A percentile compares a stretch with the other conserved stretches of the same genome.
Conservation (phyloP, 2,113 vertebrate species). For the Notarius quadriscutis region DNA sequence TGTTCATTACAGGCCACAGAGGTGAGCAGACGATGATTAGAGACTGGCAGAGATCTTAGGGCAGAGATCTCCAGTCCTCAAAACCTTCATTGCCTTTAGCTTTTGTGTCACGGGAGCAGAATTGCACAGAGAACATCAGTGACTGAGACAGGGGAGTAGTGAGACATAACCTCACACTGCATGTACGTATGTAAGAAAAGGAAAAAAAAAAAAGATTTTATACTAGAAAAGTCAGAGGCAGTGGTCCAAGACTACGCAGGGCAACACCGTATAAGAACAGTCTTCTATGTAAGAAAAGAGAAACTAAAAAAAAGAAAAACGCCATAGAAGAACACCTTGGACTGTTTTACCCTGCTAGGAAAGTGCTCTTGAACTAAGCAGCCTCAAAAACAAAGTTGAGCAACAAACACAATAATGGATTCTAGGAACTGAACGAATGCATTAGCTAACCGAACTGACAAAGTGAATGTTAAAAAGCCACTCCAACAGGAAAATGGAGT, state of each 20-base stretch:
- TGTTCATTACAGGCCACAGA: background rate
- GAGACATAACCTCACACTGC: background rate
- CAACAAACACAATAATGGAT: conserved; percentile 43
- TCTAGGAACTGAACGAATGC: conserved; percentile 47
- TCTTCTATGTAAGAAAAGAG: conserved; percentile 10
- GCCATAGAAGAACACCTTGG: background rate
- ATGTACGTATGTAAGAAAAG: background rate
- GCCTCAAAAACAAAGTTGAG: conserved; percentile 32
- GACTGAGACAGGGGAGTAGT: background rate
- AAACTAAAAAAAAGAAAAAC: conserved; percentile 11
- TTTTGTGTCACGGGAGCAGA: conserved; percentile 4
- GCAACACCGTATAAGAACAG: background rate
- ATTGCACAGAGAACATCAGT: conserved; percentile 9
- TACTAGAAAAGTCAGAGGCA: background rate
- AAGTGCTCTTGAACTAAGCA: conserved; percentile 21
- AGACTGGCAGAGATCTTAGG: background rate
- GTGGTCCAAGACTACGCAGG: background rate
- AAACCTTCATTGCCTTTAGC: background rate
- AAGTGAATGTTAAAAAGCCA: conserved; percentile 54
- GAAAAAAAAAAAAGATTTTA: conserved; percentile 20
- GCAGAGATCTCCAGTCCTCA: background rate
- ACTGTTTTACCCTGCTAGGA: background rate
- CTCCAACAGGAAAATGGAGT: conserved; percentile 34
- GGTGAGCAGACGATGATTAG: conserved; percentile 14
- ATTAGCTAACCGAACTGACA: conserved; percentile 44